Evolutionary conservation across 2,113 vertebrate species (phyloP).

Genomic region (Glaucomys volans): DNA sequence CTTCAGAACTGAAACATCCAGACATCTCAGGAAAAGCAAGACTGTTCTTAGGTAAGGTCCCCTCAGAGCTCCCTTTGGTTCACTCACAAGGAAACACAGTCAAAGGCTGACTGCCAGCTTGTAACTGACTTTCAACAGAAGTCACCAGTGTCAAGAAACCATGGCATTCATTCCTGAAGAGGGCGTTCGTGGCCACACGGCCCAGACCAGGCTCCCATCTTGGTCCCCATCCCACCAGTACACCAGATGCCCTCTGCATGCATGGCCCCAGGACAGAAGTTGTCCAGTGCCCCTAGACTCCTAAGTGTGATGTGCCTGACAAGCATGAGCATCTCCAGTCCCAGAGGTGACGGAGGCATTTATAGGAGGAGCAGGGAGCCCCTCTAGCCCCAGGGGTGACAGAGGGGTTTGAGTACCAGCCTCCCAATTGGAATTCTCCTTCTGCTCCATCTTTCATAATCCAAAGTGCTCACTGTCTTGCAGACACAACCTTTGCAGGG

Average conservation of each 20-base stretch:
- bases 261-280: not conserved
- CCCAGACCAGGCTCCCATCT: no score
- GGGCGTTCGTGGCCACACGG: not conserved
- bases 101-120: not conserved
- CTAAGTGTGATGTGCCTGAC: no score
- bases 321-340: not conserved
- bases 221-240: accelerated
- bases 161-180: not conserved
- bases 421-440: not conserved
- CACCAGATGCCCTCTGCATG: not conserved
- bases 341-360: not conserved
- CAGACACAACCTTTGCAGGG: not conserved
- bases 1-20: not conserved
- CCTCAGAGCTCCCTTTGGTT: not conserved
- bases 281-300: not conserved
- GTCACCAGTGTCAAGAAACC: not conserved
- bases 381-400: no score
- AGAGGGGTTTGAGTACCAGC: no score
- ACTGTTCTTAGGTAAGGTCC: not conserved
- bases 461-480: not conserved
- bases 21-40: not conserved
- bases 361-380: not conserved
- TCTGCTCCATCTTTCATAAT: not conserved
- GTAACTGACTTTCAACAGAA: not conserved
- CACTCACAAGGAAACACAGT: not conserved